These are phyloP conservation scores for Scolopax bukidnonensis DNA, from an alignment of 2,797 vertebrate species.

Conservation along the genomic window DNA sequence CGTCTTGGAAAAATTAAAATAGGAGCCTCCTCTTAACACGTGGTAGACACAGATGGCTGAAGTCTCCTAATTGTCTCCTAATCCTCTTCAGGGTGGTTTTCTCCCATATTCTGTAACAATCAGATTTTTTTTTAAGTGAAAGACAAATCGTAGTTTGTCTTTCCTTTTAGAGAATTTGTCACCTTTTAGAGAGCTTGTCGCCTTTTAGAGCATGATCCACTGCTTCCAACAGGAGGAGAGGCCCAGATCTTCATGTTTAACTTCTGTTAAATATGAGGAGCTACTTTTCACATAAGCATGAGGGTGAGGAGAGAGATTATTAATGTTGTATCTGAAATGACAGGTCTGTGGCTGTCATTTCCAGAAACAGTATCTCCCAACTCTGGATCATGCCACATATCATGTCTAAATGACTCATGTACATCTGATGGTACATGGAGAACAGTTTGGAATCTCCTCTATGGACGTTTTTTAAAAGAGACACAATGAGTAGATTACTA, in stretches of 20 bases:
- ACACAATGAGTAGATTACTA: not conserved
- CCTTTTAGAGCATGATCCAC: not conserved
- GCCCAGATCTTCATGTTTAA: not conserved
- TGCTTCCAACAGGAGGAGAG: not conserved
- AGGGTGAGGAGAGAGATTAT: not conserved
- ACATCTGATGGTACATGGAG: not conserved
- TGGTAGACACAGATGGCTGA: not conserved
- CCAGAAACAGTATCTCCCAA: not conserved
- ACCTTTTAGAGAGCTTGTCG: not conserved
- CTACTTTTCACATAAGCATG: not conserved
- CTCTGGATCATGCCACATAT: not conserved
- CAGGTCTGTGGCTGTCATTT: not conserved
- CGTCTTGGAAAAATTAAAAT: not conserved
- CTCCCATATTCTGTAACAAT: not conserved
- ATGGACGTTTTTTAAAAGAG: not conserved
- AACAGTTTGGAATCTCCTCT: not conserved
- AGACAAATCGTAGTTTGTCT: not conserved
- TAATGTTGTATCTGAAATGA: not conserved
- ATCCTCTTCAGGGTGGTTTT: not conserved
- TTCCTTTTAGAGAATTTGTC: no score
- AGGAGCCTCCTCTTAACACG: not conserved
- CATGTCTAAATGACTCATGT: not conserved
- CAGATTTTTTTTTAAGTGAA: not conserved
- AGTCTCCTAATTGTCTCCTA: not conserved
- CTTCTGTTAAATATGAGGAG: not conserved